Conservation (phyloP, 2,113 vertebrate species). For the Azemiops feae region DNA sequence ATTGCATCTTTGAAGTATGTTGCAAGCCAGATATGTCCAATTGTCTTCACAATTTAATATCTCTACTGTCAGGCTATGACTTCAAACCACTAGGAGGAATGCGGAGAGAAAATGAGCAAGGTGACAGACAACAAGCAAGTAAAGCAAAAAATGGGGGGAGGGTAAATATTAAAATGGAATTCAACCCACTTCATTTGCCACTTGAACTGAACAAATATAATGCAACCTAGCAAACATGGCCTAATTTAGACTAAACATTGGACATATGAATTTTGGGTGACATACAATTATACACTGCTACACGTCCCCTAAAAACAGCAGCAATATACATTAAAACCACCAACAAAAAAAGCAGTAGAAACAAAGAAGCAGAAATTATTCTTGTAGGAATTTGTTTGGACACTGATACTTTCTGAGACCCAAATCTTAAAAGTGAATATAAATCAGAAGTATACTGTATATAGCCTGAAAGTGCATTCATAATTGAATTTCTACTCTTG, state of each 20-base stretch:
- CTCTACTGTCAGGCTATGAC: not conserved
- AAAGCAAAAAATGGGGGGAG: not conserved
- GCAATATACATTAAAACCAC: not conserved
- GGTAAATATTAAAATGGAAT: not conserved
- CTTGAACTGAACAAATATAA: not conserved
- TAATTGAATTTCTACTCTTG: not conserved
- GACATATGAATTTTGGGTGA: not conserved
- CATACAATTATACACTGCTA: not conserved
- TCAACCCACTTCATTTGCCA: not conserved
- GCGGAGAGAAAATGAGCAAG: not conserved
- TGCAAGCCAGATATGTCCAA: constrained; percentile 30
- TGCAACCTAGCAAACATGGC: not conserved
- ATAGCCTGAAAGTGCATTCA: not conserved
- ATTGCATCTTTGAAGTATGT: constrained; percentile 31
- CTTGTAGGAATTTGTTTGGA: not conserved
- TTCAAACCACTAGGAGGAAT: not conserved
- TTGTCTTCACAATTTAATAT: constrained; percentile 34
- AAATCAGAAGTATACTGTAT: not conserved
- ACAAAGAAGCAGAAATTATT: not conserved
- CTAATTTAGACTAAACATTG: not conserved
- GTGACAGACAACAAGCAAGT: not conserved
- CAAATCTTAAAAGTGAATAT: not conserved
- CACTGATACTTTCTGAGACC: not conserved
- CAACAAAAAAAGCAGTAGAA: not conserved
- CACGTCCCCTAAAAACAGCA: not conserved